Evolutionary conservation across 92 coral and sea anemone species (phyloP).

Genomic region (Parazoanthus darwini): DNA sequence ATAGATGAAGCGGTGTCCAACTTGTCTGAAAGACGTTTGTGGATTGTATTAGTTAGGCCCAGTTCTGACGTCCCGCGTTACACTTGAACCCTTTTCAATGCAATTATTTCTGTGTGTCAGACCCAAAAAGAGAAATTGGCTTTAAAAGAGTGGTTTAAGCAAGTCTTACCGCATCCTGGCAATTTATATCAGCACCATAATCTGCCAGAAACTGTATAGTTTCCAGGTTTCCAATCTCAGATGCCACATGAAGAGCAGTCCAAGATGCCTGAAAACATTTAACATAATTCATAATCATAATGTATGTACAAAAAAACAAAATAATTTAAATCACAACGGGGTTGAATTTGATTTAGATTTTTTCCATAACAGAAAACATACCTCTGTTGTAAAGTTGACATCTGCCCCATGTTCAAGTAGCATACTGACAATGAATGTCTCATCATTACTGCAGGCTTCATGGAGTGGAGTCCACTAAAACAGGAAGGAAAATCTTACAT

Average conservation of each 20-base stretch:
- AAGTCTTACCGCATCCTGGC: not conserved
- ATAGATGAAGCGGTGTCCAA: constrained; percentile 20
- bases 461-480: constrained; percentile 10
- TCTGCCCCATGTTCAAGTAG: not conserved
- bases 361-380: not conserved
- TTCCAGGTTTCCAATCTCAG: not conserved
- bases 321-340: too few species aligned
- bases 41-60: not conserved
- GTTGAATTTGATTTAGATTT: too few species aligned
- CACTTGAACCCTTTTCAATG: too few species aligned
- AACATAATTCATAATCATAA: too few species aligned
- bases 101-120: too few species aligned
- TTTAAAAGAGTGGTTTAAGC: not conserved
- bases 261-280: not conserved
- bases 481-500: not conserved
- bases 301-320: too few species aligned
- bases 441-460: not conserved
- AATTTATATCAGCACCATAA: not conserved
- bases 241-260: constrained; percentile 14
- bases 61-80: too few species aligned
- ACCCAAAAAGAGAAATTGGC: too few species aligned
- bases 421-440: not conserved
- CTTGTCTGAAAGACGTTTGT: constrained; percentile 16
- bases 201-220: not conserved
- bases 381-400: constrained; percentile 8